Base-by-base conservation (phyloP, 2,113 vertebrate species). In the Pogona vitticeps region DNA sequence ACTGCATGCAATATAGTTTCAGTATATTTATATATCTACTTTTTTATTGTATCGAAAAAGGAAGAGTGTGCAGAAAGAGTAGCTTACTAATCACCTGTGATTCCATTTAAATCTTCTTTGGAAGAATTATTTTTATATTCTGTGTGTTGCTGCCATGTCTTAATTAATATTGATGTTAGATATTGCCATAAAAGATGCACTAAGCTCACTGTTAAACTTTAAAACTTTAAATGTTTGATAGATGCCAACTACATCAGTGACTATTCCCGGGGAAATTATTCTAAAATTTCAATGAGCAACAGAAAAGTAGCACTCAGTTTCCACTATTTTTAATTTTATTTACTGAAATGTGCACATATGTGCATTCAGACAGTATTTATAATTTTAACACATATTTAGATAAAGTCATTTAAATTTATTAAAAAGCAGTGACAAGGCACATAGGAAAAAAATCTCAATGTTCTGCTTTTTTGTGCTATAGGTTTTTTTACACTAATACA, bases 11-110 rank as follows among this genome's bases (percentile, higher is more conserved):
- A 87, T 94, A 81, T 90, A 92, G 85, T 83, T 89, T 91, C 31
- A 85, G 85, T 94, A 90, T 93, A 59, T 93, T 94, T 95, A 87
- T 93, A 94, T 89, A 92, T 89, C 90, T 92, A 91, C 90, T 95
- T 88, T 94, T 91, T 78, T 91, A 90, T 88, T 92, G 81, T 89
- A 78, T 88, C 82, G 79, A 88, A 92, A 78, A 90, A 92, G 87
- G 81, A 77, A 88, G 85, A 88, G 67, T 82, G 88, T 86, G 72
- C 61, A 83, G 78, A 59, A 88, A 87, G 77, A 85, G 76, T 83
- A 93, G 82, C 72, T 84, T 89, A 73, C 86, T 91, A 28, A 88
- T 78, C 70, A 88, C 80, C 83, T 81, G 3, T 88, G 87, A 78
- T 76, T 90, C 85, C 70, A 85, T 88, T 94, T 93, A 91, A 82